Conservation (phyloP, 2,113 vertebrate species). For the Potamarius usumacintae region DNA sequence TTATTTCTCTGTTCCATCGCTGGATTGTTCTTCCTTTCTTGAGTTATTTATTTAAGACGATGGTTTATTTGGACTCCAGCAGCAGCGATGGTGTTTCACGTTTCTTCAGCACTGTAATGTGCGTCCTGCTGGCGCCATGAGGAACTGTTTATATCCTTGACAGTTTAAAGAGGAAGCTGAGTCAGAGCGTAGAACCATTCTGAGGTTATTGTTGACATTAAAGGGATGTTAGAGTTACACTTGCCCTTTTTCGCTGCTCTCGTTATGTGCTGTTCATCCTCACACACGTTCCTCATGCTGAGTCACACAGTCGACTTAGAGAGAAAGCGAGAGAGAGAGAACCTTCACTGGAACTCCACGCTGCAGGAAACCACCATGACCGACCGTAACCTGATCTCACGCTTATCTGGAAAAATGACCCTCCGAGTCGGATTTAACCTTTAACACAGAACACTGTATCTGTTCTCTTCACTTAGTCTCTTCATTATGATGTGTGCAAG, state of each 20-base stretch:
- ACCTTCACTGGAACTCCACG: background rate
- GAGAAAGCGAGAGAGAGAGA: slow-evolving; percentile 2
- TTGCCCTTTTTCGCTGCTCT: background rate
- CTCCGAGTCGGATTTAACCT: background rate
- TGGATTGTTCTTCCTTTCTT: background rate
- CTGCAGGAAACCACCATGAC: background rate
- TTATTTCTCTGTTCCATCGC: background rate
- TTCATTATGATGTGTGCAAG: background rate
- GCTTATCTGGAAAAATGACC: background rate
- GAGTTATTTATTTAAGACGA: slow-evolving; percentile 7
- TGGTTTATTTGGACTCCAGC: background rate
- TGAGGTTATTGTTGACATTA: slow-evolving; percentile 12
- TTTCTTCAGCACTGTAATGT: slow-evolving; percentile 8
- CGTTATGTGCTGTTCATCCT: background rate
- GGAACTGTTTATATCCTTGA: slow-evolving; percentile 66
- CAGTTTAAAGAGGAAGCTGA: slow-evolving; percentile 63
- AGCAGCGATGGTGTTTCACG: background rate
- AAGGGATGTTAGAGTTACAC: background rate
- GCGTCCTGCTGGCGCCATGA: slow-evolving; percentile 50
- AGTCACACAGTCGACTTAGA: background rate
- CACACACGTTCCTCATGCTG: background rate
- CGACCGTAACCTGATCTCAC: background rate
- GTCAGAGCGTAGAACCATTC: slow-evolving; percentile 38
- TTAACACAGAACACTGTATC: background rate
- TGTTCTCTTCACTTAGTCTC: background rate